Evolutionary conservation across 2,797 vertebrate species (phyloP), one percentile per base, ranked within the genome.

Genomic region (Enteromius trimaculatus): DNA sequence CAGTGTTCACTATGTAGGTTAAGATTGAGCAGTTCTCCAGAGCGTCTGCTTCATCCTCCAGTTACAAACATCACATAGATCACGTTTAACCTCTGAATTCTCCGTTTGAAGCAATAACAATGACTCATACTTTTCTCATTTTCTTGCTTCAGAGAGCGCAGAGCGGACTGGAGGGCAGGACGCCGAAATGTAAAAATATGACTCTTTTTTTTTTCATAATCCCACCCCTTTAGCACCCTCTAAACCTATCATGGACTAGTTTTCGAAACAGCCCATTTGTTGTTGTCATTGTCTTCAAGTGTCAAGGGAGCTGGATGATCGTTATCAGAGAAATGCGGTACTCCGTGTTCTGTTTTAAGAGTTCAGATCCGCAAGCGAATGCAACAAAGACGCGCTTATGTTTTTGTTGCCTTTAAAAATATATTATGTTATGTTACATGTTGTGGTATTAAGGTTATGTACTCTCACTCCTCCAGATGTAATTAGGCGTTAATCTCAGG

Each of bases 131-230:
- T 80, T 80, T 84, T 81, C 34, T 21, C 21, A 29, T 39, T 60
- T 71, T 34, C 31, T 29, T 44, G 7, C 65, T 71, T 60, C 10
- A 29, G 66, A 39, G 79, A 76, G 13, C 19, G 53, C 53, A 86
- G 76, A 60, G 79, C 23, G 71, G 60, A 76, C 60, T 37, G 3
- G 53, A 42, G 69, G 49, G 5, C 19, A 51, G 39, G 75, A 74
- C 23, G 80, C 79, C 77, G 62, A 83, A 87, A 49, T 77, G 84
- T 89, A 86, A 91, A 91, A 89, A 91, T 90, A 84, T 86, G 84
- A 83, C 31, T 91, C 85, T 7, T 83, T 82, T 66, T 82, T 66
- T 89, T 89, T 86, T 86, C 76, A 86, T 47, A 82, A 82, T 78
- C 80, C 88, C 89, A 85, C 86, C 82, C 88, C 86, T 92, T 81